Conservation (phyloP, 1,140 invertebrate genomes). For the Ceratina calcarata region DNA sequence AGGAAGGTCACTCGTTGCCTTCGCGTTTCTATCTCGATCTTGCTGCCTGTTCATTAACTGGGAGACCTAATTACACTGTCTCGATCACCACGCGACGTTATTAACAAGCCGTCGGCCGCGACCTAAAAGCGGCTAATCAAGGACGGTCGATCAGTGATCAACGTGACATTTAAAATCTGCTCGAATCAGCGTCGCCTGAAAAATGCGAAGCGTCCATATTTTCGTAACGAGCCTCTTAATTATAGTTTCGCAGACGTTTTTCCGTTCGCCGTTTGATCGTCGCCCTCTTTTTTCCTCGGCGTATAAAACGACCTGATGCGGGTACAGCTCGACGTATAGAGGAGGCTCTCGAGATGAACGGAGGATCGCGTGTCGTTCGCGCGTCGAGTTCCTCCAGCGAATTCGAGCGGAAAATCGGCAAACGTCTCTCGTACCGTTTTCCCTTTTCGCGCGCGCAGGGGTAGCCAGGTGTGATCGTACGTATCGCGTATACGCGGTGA, state of each 20-base stretch:
- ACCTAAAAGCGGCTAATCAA: not conserved
- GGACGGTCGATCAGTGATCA: not conserved
- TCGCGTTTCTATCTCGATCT: slow-evolving; percentile 9
- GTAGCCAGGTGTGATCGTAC: too few species aligned
- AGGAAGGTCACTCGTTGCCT: slow-evolving; percentile 27
- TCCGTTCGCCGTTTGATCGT: too few species aligned
- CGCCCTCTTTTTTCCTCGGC: too few species aligned
- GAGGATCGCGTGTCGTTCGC: not conserved
- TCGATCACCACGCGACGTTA: not conserved
- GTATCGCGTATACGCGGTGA: too few species aligned
- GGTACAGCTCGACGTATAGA: too few species aligned
- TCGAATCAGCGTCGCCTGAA: too few species aligned
- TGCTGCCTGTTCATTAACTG: slow-evolving; percentile 30
- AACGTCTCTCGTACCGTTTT: not conserved
- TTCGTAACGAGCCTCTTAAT: too few species aligned
- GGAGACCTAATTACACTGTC: slow-evolving; percentile 24
- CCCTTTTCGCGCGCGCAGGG: not conserved
- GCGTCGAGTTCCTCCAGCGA: not conserved
- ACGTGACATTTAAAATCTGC: too few species aligned
- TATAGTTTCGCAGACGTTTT: too few species aligned
- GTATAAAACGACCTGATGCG: too few species aligned
- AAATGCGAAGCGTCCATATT: too few species aligned
- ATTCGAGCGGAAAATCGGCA: slow-evolving; percentile 20
- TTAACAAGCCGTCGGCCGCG: not conserved
- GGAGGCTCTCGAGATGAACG: too few species aligned